Evolutionary conservation across 1,140 invertebrate genomes (phyloP), one percentile per base, ranked within the genome.

Genomic region (Wasmannia auropunctata): DNA sequence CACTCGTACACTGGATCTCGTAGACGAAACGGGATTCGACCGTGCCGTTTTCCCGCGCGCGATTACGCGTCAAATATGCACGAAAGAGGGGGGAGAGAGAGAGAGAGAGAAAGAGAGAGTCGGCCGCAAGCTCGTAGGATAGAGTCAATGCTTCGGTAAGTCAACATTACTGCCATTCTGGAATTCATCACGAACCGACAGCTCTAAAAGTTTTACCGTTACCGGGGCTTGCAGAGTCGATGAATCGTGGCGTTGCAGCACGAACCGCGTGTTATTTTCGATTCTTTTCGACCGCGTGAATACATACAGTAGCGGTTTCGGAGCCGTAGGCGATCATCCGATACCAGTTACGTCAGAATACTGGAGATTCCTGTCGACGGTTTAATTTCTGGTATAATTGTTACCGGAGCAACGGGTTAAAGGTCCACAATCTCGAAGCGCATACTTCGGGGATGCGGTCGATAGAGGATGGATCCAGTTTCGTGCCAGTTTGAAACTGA

Each of bases 401-500:
- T 72, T 56, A 34, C 25, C 62, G 51, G 25, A 72, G 37, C 54
- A 67, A 54, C 31, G 43, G 43, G n/a, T 28, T 37, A 40, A 28
- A 67, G 14, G 34, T 56, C 63, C 2, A n/a, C 37, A 60, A 74
- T 74, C 19, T n/a, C 22, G 19, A 51, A 22, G 37, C n/a, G 37
- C 19, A 25, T 25, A 56, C 4, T 81, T 81, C 19, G 37, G 25
- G n/a, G 25, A 81, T 22, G 19, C 37, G 37, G 0, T 34, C 14
- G 67, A 74, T 46, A 34, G 40, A 31, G 56, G 6, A 34, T 67
- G 43, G 81, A 86, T 88, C 86, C 88, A 90, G 88, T 84, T 65
- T 49, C 37, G 83, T 72, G 83, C 67, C 51, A 70, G 80, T 88
- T 91, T 91, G 90, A 87, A 91, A 83, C 90, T 87, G 90, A 91